Base-by-base conservation (phyloP, 2,113 vertebrate species). In the Motacilla tschutschensis region DNA sequence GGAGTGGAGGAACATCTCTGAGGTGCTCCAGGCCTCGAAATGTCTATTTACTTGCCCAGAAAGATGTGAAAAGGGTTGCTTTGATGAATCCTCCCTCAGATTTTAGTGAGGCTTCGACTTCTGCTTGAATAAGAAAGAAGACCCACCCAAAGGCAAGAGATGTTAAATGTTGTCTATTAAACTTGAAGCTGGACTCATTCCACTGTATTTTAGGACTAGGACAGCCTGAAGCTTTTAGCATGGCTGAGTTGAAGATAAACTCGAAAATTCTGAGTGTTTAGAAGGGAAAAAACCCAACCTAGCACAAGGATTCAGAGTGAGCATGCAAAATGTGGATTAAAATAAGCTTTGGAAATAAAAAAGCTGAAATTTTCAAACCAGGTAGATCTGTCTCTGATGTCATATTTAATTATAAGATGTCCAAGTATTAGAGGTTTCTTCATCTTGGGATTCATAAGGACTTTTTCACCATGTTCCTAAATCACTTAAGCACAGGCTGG, bases 81-180 rank as follows among this genome's bases (percentile, higher is more conserved):
- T 57, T 74, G 77, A 89, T 73, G 82, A 72, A 67, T 59, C 51
- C 26, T 5, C 51, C 19, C 51, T 65, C 21, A 25, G 33, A 38
- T 41, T 65, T 57, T 13, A 48, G 58, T 4, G 3, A 72, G 19
- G 33, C n/a, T 41, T 91, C 4, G 7, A 35, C n/a, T 84, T 47
- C 69, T 86, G 55, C 24, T 38, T 36, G 28, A n/a, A 3, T 47
- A 9, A 66, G 71, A 43, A 60, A 60, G 58, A 72, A 86, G 66
- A 58, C 18, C 43, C 40, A 57, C 47, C 51, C 36, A 62, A 67
- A 84, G 75, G 84, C 79, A 87, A 48, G 76, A 25, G 47, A 40
- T 57, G 38, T 62, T 73, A 84, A 92, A 73, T 85, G 67, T 25
- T 81, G 75, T 46, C 67, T 69, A n/a, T 86, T 82, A 87, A 93